These are phyloP conservation scores for Acanthiza pusilla DNA, from an alignment of 2,797 vertebrate species.

Conservation along the genomic window DNA sequence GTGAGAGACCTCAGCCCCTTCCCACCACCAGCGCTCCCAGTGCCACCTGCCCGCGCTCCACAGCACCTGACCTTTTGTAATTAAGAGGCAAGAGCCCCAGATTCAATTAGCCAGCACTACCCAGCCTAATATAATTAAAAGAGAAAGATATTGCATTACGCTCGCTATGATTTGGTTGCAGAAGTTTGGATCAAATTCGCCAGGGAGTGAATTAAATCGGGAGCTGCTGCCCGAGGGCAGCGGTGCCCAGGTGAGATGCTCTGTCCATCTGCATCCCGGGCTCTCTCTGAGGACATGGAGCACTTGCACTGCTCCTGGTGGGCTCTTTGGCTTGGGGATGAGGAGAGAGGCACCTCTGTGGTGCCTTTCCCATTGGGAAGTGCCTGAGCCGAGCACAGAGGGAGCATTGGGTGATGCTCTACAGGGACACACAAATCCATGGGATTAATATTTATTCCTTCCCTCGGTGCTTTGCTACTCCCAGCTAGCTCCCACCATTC, in stretches of 20 bases:
- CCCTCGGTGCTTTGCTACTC: background rate
- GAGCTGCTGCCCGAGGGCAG: background rate
- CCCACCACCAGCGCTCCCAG: rapidly evolving
- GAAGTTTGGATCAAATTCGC: slow-evolving; percentile 27
- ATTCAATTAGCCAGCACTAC: slow-evolving; percentile 36
- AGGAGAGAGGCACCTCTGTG: background rate
- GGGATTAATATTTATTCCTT: background rate
- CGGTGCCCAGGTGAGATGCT: background rate
- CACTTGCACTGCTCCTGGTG: rapidly evolving
- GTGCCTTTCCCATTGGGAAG: background rate
- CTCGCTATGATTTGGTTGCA: slow-evolving; percentile 19
- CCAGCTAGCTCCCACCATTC: background rate
- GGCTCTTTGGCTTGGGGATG: background rate
- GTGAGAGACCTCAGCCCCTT: background rate
- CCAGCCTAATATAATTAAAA: slow-evolving; percentile 20
- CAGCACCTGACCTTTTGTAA: background rate
- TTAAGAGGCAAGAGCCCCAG: slow-evolving; percentile 29
- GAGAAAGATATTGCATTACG: slow-evolving; percentile 16
- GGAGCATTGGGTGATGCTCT: rapidly evolving
- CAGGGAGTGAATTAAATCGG: background rate
- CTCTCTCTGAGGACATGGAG: rapidly evolving
- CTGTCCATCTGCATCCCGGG: rapidly evolving
- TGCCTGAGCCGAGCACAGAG: rapidly evolving
- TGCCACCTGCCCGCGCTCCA: rapidly evolving
- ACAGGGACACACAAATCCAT: rapidly evolving